Conservation (phyloP, 2,888 invertebrate species). For the Athripsodes cinereus region DNA sequence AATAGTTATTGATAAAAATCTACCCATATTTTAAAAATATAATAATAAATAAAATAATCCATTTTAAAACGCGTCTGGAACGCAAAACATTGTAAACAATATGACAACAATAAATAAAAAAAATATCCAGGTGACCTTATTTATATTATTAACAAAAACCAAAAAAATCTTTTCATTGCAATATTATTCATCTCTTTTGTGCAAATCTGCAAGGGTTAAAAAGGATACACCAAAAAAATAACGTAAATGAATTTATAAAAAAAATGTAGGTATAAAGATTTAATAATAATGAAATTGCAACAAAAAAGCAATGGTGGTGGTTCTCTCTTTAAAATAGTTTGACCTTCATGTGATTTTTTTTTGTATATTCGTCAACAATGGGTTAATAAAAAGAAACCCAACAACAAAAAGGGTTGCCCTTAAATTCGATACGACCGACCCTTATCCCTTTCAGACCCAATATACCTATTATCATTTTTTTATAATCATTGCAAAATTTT, state of each 20-base stretch:
- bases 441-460: slow-evolving; percentile 25
- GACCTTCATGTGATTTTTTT: slow-evolving; percentile 23
- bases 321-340: slow-evolving; percentile 20
- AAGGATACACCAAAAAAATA: slow-evolving; percentile 9
- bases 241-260: slow-evolving; percentile 19
- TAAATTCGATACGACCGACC: slow-evolving; percentile 26
- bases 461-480: slow-evolving; percentile 8
- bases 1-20: too few species aligned
- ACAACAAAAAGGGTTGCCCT: slow-evolving; percentile 21
- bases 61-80: background rate
- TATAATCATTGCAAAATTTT: background rate
- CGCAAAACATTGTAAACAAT: background rate
- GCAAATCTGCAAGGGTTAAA: slow-evolving; percentile 24
- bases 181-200: slow-evolving; percentile 10
- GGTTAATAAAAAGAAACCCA: slow-evolving; percentile 7
- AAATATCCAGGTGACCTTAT: too few species aligned
- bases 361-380: slow-evolving; percentile 7
- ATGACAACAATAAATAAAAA: too few species aligned
- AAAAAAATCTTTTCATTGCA: background rate
- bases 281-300: slow-evolving; percentile 12
- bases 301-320: slow-evolving; percentile 18
- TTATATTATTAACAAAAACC: too few species aligned
- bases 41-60: too few species aligned
- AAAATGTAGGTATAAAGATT: slow-evolving; percentile 3
- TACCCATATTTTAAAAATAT: too few species aligned